Conservation (phyloP, 2,797 vertebrate species). For the Mionectes olivaceus region DNA sequence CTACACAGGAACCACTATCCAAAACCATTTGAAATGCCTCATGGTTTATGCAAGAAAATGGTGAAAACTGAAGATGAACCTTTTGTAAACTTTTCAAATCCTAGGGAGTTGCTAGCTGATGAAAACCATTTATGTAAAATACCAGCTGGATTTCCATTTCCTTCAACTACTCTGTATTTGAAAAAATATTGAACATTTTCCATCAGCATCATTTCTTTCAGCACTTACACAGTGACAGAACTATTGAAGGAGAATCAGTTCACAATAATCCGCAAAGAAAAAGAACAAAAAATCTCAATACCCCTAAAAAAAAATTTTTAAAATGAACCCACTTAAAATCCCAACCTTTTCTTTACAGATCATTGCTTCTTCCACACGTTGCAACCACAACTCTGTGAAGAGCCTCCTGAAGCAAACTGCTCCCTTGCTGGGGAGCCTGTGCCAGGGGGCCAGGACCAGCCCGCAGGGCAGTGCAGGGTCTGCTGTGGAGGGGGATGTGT, state of each 20-base stretch:
- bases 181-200: slow-evolving; percentile 64
- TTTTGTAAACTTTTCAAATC: slow-evolving; percentile 64
- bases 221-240: background rate
- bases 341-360: background rate
- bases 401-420: slow-evolving; percentile 40
- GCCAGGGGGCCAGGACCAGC: slow-evolving; percentile 15
- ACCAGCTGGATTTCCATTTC: slow-evolving; percentile 64
- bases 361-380: background rate
- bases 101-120: slow-evolving; percentile 66
- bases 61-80: slow-evolving; percentile 55
- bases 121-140: slow-evolving; percentile 64
- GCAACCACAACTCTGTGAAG: slow-evolving; percentile 5
- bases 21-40: background rate
- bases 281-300: background rate
- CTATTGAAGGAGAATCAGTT: slow-evolving; percentile 63
- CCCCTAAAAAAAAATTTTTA: background rate
- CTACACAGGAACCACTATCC: slow-evolving; percentile 51
- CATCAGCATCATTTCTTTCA: slow-evolving; percentile 47
- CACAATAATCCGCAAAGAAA: slow-evolving; percentile 1
- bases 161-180: slow-evolving; percentile 62
- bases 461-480: background rate
- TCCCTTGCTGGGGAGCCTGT: slow-evolving; percentile 23
- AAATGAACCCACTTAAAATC: background rate
- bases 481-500: background rate
- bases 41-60: background rate